Evolutionary conservation across 2,797 vertebrate species (phyloP).

Genomic region (Sebastes vulpes): DNA sequence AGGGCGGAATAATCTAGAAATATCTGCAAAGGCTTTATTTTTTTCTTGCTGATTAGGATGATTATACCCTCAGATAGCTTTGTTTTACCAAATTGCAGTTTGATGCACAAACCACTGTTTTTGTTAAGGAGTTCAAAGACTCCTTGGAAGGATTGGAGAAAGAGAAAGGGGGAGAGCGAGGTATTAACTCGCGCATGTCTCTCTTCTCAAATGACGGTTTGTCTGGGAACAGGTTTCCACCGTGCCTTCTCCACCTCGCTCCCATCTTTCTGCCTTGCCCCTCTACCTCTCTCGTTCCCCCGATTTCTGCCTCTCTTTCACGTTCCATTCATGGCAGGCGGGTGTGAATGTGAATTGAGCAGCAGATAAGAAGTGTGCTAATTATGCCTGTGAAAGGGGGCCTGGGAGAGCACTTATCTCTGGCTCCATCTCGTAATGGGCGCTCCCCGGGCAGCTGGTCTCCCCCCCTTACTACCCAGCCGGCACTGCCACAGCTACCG

Average conservation of each 20-base stretch:
- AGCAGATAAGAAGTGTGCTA: conserved; percentile 92
- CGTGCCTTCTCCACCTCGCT: conserved; percentile 58
- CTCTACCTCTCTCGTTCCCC: conserved; percentile 48
- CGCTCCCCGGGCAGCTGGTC: conserved; percentile 90
- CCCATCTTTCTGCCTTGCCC: conserved; percentile 52
- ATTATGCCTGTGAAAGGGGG: conserved; percentile 90
- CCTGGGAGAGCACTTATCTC: conserved; percentile 92
- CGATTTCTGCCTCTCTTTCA: conserved; percentile 74
- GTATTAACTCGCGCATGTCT: conserved; percentile 62
- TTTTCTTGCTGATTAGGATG: conserved; percentile 89
- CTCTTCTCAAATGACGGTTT: conserved; percentile 70
- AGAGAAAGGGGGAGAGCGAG: conserved; percentile 57
- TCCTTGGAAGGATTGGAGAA: conserved; percentile 63
- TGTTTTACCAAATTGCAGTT: conserved; percentile 91
- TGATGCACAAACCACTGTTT: conserved; percentile 91
- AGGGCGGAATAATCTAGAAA: conserved; percentile 87
- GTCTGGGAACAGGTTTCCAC: conserved; percentile 77
- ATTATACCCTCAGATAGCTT: conserved; percentile 88
- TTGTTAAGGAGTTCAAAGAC: conserved; percentile 89
- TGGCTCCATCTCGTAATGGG: conserved; percentile 90
- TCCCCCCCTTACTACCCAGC: conserved; percentile 68
- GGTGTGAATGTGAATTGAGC: conserved; percentile 90
- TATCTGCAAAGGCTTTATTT: conserved; percentile 86
- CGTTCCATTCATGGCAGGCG: conserved; percentile 80
- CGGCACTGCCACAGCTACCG: conserved; percentile 59